A percentile compares a stretch with the other conserved stretches of the same genome.
phyloP scores from a whole-genome alignment of 2,113 vertebrate species.

The Ammodytes marinus region DNA sequence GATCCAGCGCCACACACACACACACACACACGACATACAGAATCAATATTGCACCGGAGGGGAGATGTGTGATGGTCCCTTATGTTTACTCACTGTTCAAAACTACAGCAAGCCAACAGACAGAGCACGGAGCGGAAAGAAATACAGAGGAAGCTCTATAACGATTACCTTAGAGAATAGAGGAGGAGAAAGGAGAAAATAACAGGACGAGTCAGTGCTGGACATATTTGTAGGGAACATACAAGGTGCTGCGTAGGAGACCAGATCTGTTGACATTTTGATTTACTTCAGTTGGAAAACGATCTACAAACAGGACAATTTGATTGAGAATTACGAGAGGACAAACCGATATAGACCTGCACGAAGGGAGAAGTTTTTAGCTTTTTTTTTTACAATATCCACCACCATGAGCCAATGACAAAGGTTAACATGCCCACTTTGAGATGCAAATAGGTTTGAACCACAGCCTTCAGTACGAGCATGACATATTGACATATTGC shows the following conservation, averaged over 20 bases:
- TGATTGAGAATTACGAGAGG: not conserved
- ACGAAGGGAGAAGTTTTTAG: too few species aligned
- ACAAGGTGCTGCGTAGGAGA: not conserved
- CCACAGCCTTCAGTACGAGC: not conserved
- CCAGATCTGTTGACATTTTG: not conserved
- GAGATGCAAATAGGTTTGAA: not conserved
- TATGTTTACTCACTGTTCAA: conserved; percentile 67
- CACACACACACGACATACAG: conserved; percentile 18
- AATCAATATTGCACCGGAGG: conserved; percentile 76
- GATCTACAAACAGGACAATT: not conserved
- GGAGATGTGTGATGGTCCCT: conserved; percentile 56
- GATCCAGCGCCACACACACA: conserved; percentile 3
- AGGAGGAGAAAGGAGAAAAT: not conserved
- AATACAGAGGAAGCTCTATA: conserved; percentile 62
- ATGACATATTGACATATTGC: not conserved
- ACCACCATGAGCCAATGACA: not conserved
- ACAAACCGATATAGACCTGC: not conserved
- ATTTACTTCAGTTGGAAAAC: not conserved
- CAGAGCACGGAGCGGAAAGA: conserved; percentile 58
- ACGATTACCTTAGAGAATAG: conserved; percentile 76
- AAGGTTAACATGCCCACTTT: not conserved
- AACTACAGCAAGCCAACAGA: conserved; percentile 40
- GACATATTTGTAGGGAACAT: conserved; percentile 9
- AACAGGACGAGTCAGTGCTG: conserved; percentile 23
- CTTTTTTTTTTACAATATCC: too few species aligned